Percentiles rank a stretch among this genome's conserved stretches.
Conservation (phyloP, 2,888 invertebrate species). For the Sinodicranocentrus sp. region DNA sequence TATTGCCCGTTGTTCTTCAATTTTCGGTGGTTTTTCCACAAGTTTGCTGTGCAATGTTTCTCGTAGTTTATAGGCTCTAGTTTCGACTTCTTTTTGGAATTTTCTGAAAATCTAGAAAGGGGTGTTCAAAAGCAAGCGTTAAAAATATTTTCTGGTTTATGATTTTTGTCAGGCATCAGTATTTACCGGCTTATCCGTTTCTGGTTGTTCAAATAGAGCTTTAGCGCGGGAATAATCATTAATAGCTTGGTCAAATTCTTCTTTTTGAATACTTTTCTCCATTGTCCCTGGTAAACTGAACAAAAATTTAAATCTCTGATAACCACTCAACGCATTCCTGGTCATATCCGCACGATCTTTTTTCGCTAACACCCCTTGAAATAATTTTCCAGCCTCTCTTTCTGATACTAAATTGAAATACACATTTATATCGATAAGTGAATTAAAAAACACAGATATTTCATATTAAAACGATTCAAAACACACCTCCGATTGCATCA, state of each 20-base stretch:
- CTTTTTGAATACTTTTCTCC: slow-evolving; percentile 94
- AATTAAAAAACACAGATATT: no score
- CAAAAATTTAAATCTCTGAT: slow-evolving; percentile 95
- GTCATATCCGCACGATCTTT: slow-evolving; percentile 98
- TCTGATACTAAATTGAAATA: slow-evolving; percentile 91
- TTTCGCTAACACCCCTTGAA: slow-evolving; percentile 93
- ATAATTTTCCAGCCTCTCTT: slow-evolving; percentile 92
- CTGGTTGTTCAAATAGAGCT: slow-evolving; percentile 91
- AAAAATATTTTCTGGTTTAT: no score
- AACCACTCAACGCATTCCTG: slow-evolving; percentile 93
- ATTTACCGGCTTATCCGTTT: slow-evolving; percentile 88
- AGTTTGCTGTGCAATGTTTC: slow-evolving; percentile 89
- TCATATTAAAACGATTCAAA: no score
- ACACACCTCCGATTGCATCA: slow-evolving; percentile 86
- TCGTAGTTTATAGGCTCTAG: slow-evolving; percentile 89
- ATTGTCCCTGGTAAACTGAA: slow-evolving; percentile 97
- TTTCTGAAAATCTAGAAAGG: slow-evolving; percentile 86
- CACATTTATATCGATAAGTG: no score
- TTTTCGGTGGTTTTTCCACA: slow-evolving; percentile 86
- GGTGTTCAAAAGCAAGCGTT: no score
- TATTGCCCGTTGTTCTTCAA: slow-evolving; percentile 74
- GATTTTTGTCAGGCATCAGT: neutral
- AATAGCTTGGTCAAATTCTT: slow-evolving; percentile 97
- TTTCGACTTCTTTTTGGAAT: slow-evolving; percentile 94
- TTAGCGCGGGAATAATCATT: slow-evolving; percentile 98